These are phyloP conservation scores for Andrena trimmerana DNA, from an alignment of 2,888 invertebrate genomes.

Conservation along the genomic window DNA sequence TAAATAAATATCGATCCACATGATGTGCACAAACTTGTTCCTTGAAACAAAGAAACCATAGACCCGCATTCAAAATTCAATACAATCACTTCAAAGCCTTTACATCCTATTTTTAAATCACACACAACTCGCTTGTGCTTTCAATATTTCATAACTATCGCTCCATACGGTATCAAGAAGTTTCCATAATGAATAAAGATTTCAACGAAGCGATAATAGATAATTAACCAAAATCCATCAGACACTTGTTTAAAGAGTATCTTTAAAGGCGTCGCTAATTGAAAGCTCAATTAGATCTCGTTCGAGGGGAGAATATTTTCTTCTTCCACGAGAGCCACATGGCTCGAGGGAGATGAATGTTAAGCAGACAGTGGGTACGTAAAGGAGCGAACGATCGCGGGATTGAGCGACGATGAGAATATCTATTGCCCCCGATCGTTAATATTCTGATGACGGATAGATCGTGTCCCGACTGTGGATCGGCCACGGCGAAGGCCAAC, in stretches of 20 bases:
- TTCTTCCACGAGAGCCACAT: not conserved
- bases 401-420: slow-evolving; percentile 75
- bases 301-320: slow-evolving; percentile 7
- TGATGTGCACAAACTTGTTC: too few species aligned
- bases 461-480: slow-evolving; percentile 81
- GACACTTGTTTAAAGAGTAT: not conserved
- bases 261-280: slow-evolving; percentile 18
- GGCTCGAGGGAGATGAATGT: slow-evolving; percentile 23
- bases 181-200: too few species aligned
- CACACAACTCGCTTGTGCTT: too few species aligned
- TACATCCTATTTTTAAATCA: too few species aligned
- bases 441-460: slow-evolving; percentile 81
- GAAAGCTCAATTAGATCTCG: slow-evolving; percentile 28
- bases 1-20: too few species aligned
- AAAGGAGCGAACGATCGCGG: slow-evolving; percentile 62
- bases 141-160: too few species aligned
- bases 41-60: too few species aligned
- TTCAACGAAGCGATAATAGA: too few species aligned
- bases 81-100: too few species aligned
- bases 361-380: slow-evolving; percentile 33
- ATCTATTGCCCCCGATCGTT: slow-evolving; percentile 76
- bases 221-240: too few species aligned
- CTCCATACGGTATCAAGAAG: too few species aligned
- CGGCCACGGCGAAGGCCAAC: slow-evolving; percentile 78
- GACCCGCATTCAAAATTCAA: too few species aligned